Evolutionary conservation across 2,797 vertebrate species (phyloP), one percentile per base, ranked within the genome.

Genomic region (Halcyon chelicuti): DNA sequence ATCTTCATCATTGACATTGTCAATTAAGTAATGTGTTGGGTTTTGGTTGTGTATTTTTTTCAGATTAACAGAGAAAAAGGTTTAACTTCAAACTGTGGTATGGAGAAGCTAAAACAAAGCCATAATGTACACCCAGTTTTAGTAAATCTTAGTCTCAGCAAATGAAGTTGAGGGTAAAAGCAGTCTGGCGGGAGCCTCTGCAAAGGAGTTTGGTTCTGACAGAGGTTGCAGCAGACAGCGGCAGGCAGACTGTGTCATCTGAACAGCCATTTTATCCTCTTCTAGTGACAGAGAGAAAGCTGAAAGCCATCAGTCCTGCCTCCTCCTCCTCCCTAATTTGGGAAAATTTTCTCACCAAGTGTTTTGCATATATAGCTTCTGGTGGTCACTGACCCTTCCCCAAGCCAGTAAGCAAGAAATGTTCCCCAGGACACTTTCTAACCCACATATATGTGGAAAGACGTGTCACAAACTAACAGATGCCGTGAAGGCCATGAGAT

Each of bases 221-320:
- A 46, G 19, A 75, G 62, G 12, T 16, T 71, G 58, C 3, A 1
- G n/a, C 54, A 78, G 77, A 39, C 1, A 10, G 7, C 20, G 5
- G 5, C 0, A 2, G 1, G 1, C n/a, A 75, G 58, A 25, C 21
- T 23, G 44, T 2, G 0, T 11, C 37, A 61, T 28, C 8, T 1
- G 0, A 42, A 63, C 1, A 1, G 28, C 9, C 46, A 54, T 0
- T 9, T 58, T 87, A 26, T 21, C 6, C 4, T 10, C 40, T 76
- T 67, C 78, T 14, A 33, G 49, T 12, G 61, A 60, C 57, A 35
- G 37, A 74, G 49, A 74, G 72, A 54, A 60, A 92, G 29, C 25
- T 47, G 54, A 80, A 82, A 35, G 35, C 10, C 60, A 67, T 39
- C 47, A 63, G 9, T 51, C 26, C 65, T 57, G 31, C 17, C 25